Percentiles rank a stretch among this genome's conserved stretches.
Conservation (phyloP, 2,888 invertebrate genomes). For the Microdon myrmicae region DNA sequence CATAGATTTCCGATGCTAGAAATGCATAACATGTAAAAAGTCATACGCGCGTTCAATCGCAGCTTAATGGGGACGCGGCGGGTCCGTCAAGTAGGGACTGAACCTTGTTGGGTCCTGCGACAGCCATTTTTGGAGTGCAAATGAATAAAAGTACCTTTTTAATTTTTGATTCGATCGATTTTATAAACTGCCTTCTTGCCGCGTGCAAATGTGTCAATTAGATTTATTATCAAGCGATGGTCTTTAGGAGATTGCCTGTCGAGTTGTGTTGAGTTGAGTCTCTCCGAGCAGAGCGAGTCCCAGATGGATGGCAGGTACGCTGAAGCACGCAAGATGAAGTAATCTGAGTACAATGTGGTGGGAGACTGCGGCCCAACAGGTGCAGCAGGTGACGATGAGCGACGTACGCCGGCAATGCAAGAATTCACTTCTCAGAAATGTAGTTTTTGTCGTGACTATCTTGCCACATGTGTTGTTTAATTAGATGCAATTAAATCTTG, state of each 20-base stretch:
- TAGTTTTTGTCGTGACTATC: constrained; percentile 13
- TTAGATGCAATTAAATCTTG: constrained; percentile 41
- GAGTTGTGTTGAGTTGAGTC: constrained; percentile 19
- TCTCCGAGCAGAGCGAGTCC: constrained; percentile 20
- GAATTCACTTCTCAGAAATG: constrained; percentile 27
- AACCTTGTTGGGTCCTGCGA: constrained; percentile 29
- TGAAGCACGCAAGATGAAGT: constrained; percentile 38
- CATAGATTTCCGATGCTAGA: constrained; percentile 34
- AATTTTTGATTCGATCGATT: too few relatives aligned
- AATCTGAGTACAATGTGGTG: constrained; percentile 8
- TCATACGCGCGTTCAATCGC: constrained; percentile 49
- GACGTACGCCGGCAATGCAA: constrained; percentile 16
- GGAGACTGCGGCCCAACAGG: constrained; percentile 28
- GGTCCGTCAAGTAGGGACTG: constrained; percentile 27
- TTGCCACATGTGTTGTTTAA: constrained; percentile 38
- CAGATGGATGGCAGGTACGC: constrained; percentile 28
- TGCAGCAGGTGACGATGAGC: constrained; percentile 48
- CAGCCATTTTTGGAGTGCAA: constrained; percentile 37
- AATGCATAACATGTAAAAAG: constrained; percentile 51
- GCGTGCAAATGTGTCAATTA: constrained; percentile 66
- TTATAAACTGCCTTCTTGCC: too few relatives aligned
- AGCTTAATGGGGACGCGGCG: constrained; percentile 40
- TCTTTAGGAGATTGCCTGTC: constrained; percentile 58
- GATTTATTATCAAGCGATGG: constrained; percentile 65
- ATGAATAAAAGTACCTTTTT: constrained; percentile 32